A percentile compares a stretch with the other conserved stretches of the same genome.
Conservation (phyloP, 2,113 vertebrate genomes). For the Myiagra hebetior region DNA sequence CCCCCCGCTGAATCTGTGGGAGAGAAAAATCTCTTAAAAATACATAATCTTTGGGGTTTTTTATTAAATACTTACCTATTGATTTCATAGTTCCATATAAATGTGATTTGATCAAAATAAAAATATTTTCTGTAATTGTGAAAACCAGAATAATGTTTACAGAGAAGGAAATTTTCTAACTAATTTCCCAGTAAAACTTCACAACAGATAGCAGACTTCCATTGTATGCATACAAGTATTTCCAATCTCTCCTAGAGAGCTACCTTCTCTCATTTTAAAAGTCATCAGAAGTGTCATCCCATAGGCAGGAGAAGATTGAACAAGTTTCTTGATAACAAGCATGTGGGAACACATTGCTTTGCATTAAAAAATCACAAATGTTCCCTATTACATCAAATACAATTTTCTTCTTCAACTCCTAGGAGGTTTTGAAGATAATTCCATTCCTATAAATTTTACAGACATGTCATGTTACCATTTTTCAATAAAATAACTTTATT, state of each 20-base stretch:
- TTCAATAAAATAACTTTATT: neutral
- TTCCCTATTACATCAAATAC: neutral
- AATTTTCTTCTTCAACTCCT: constrained; percentile 7
- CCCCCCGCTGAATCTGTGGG: accelerated
- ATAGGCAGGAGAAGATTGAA: constrained; percentile 1
- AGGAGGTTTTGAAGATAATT: neutral
- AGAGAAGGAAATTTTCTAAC: neutral
- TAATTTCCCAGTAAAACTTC: neutral
- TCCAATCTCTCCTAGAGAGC: neutral
- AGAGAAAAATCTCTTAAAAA: neutral
- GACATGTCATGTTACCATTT: neutral
- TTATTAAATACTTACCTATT: neutral
- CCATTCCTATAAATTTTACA: neutral
- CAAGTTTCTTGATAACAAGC: neutral
- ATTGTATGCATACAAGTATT: neutral
- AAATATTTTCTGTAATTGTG: neutral
- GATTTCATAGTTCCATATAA: neutral
- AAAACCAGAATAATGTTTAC: neutral
- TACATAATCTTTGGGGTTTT: neutral
- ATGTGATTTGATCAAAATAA: neutral
- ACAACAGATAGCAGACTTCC: neutral
- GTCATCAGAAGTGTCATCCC: neutral
- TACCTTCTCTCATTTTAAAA: neutral
- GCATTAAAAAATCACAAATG: neutral
- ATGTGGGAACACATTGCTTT: neutral